Evolutionary conservation across 1,140 invertebrate genomes (phyloP).

Genomic region (Hycleus cichorii): DNA sequence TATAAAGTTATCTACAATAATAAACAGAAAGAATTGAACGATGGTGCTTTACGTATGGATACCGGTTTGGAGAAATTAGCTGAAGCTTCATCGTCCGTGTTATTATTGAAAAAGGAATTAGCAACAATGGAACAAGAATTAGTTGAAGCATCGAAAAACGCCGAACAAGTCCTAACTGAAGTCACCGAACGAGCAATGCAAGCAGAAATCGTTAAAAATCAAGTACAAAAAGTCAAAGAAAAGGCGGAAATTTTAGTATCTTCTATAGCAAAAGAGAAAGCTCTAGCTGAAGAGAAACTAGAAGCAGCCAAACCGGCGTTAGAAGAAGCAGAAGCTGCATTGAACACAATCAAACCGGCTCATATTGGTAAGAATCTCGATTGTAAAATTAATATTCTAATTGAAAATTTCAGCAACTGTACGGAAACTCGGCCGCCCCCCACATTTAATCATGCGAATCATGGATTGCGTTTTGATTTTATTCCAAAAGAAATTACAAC

Average conservation of each 20-base stretch:
- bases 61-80: constrained; percentile 87
- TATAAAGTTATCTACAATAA: constrained; percentile 90
- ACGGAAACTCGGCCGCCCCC: constrained; percentile 86
- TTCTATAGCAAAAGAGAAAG: constrained; percentile 87
- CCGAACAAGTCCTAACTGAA: constrained; percentile 74
- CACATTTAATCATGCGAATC: constrained; percentile 95
- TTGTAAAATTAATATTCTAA: not conserved
- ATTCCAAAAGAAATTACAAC: constrained; percentile 81
- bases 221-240: constrained; percentile 91
- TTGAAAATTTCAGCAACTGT: constrained; percentile 66
- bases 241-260: constrained; percentile 87
- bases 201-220: constrained; percentile 91
- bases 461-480: constrained; percentile 95
- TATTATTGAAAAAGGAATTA: constrained; percentile 83
- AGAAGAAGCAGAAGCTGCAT: constrained; percentile 88
- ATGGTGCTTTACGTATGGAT: constrained; percentile 87
- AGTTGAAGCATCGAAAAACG: constrained; percentile 78
- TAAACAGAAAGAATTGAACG: constrained; percentile 82
- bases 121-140: constrained; percentile 92
- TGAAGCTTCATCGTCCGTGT: constrained; percentile 88
- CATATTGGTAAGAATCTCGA: constrained; percentile 61
- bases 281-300: constrained; percentile 80
- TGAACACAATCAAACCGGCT: constrained; percentile 94
- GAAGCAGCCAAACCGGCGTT: constrained; percentile 86
- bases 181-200: constrained; percentile 88